Conservation (phyloP, 1,140 invertebrate species). For the Saccostrea echinata region DNA sequence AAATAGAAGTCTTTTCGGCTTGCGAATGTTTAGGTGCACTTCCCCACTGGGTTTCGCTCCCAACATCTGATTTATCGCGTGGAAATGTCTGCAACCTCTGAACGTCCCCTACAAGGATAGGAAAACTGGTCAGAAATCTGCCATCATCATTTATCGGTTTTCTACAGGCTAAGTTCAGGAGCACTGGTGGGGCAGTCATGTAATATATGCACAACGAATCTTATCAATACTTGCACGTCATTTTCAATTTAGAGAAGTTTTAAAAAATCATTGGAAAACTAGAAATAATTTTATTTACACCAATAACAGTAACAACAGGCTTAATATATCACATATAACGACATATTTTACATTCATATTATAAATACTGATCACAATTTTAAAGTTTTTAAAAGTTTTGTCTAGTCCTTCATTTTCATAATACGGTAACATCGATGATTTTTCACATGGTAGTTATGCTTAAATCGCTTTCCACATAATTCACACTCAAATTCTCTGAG, state of each 20-base stretch:
- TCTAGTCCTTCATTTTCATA: background rate
- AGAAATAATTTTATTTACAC: too few relatives aligned
- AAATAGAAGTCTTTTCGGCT: constrained; percentile 14
- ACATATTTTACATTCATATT: too few relatives aligned
- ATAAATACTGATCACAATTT: too few relatives aligned
- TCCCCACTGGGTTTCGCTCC: background rate
- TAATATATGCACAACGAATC: too few relatives aligned
- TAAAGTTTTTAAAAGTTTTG: background rate
- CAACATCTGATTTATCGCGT: constrained; percentile 6
- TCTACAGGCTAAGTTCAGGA: constrained; percentile 9
- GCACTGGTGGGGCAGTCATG: too few relatives aligned
- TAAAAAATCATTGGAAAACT: too few relatives aligned
- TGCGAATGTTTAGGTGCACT: background rate
- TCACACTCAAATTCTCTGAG: constrained; percentile 25
- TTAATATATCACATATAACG: too few relatives aligned
- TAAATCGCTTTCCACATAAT: constrained; percentile 38
- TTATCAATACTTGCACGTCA: too few relatives aligned
- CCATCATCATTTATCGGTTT: constrained; percentile 11
- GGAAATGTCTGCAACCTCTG: background rate
- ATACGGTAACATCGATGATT: background rate
- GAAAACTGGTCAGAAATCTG: constrained; percentile 25
- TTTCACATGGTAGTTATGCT: background rate
- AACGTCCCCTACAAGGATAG: background rate
- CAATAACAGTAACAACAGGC: too few relatives aligned
- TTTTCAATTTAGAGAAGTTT: too few relatives aligned